Base-by-base conservation (phyloP, 2,888 invertebrate genomes). In the Latheticus oryzae region DNA sequence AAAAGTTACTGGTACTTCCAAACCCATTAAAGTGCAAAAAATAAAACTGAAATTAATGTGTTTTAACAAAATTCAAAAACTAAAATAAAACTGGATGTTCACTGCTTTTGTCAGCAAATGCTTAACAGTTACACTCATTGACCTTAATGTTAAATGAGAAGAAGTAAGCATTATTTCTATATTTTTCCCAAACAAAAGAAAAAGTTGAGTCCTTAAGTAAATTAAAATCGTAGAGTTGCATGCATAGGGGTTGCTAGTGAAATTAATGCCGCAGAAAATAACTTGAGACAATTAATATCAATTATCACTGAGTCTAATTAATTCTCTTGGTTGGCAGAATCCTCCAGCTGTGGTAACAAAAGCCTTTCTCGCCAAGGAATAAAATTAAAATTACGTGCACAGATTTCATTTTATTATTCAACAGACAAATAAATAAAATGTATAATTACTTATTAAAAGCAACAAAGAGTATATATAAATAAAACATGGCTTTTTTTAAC, bases 231-330 rank as follows among this genome's bases (percentile, higher is more conserved):
- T 24, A 8, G 38, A 24, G 30, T 9, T 38, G 32, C 47, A 48
- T 23, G 40, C 58, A 52, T 33, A 47, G 42, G 54, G 17, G 58
- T 51, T 12, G 17, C 50, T 45, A 30, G 38, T 58, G 56, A 54
- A 62, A 61, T 71, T 71, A 72, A 73, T 69, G 68, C 68, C 59
- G 58, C 63, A 70, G 69, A 71, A 73, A 72, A 71, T 69, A 70
- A 72, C 69, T 72, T 64, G 69, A 67, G 69, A 66, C 71, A 73
- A 73, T 74, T 74, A 73, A 74, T 73, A 73, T 73, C 73, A 74
- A 74, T 74, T 74, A 74, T 71, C 73, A 52, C 52, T 42, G 32
- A 33, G 33, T 40, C 42, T 52, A 52, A 52, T 52, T 52, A 42
- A 42, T 42, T 66, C 60, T 58, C 61, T 55, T 51, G 61, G 60